These are phyloP conservation scores for Nomia melanderi DNA, from an alignment of 1,140 invertebrate genomes.

Conservation along the genomic window DNA sequence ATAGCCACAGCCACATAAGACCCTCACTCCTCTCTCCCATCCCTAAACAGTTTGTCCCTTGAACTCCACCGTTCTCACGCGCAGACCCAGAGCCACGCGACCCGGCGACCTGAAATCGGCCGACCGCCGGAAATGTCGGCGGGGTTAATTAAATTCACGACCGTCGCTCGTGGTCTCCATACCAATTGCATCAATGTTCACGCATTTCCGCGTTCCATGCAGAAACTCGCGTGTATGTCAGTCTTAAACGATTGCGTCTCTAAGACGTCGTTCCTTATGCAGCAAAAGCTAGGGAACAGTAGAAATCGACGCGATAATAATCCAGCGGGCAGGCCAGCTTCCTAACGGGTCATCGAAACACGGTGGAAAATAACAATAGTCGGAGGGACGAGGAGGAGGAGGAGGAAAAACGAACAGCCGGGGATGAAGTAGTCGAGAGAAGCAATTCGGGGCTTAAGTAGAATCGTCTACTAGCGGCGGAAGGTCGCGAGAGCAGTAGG, in stretches of 20 bases:
- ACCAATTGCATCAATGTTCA: too few species aligned
- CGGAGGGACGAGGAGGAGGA: not conserved
- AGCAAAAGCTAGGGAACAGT: too few species aligned
- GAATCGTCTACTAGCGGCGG: conserved; percentile 38
- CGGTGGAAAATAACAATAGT: conserved; percentile 51
- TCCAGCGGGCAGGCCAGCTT: conserved; percentile 15
- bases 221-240: too few species aligned
- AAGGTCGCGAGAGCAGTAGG: conserved; percentile 22
- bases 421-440: conserved; percentile 2
- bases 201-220: too few species aligned
- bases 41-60: not conserved
- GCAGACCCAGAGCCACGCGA: not conserved
- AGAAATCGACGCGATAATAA: conserved; percentile 29
- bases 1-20: too few species aligned
- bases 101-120: conserved; percentile 41
- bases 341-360: conserved; percentile 39
- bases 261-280: conserved; percentile 4
- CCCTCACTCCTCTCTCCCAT: too few species aligned
- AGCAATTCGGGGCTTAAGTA: conserved; percentile 53
- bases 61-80: not conserved
- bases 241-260: conserved; percentile 25
- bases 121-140: conserved; percentile 63
- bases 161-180: conserved; percentile 19
- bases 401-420: not conserved
- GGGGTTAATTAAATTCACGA: conserved; percentile 68